Evolutionary conservation across 1,140 invertebrate genomes (phyloP).

Genomic region (Apis laboriosa): DNA sequence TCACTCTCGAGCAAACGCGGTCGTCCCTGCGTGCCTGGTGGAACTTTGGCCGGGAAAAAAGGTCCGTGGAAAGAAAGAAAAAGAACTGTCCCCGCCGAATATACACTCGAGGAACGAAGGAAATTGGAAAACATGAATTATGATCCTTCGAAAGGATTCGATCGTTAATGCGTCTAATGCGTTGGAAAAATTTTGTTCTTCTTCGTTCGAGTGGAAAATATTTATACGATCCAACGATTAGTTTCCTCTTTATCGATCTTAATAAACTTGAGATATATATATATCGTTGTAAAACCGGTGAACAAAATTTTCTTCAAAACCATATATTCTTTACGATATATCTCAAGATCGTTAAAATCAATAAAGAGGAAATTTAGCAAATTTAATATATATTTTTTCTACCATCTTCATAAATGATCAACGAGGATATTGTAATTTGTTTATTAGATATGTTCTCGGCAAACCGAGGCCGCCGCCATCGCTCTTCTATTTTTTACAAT

Average conservation of each 20-base stretch:
- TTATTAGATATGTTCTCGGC: background rate
- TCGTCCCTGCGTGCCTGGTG: constrained; percentile 11
- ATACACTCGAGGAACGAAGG: background rate
- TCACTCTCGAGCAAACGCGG: constrained; percentile 37
- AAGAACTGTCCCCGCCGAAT: background rate
- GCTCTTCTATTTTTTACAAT: constrained; percentile 11
- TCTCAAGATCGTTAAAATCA: too few species aligned
- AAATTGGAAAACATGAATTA: constrained; percentile 32
- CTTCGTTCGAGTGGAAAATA: background rate
- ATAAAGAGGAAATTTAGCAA: too few species aligned
- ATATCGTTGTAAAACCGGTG: too few species aligned
- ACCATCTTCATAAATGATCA: too few species aligned
- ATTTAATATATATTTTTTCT: too few species aligned
- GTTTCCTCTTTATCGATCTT: background rate
- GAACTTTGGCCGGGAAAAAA: constrained; percentile 7
- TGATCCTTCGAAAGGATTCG: background rate
- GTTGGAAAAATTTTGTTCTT: too few species aligned
- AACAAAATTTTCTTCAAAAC: too few species aligned
- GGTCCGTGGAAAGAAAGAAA: background rate
- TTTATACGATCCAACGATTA: background rate
- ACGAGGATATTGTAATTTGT: too few species aligned
- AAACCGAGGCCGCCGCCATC: background rate
- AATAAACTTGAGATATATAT: too few species aligned
- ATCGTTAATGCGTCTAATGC: background rate
- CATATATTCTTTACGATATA: too few species aligned